Evolutionary conservation across 1,140 invertebrate species (phyloP), one percentile per base, ranked within the genome.

Genomic region (Geopemphigus sp.): DNA sequence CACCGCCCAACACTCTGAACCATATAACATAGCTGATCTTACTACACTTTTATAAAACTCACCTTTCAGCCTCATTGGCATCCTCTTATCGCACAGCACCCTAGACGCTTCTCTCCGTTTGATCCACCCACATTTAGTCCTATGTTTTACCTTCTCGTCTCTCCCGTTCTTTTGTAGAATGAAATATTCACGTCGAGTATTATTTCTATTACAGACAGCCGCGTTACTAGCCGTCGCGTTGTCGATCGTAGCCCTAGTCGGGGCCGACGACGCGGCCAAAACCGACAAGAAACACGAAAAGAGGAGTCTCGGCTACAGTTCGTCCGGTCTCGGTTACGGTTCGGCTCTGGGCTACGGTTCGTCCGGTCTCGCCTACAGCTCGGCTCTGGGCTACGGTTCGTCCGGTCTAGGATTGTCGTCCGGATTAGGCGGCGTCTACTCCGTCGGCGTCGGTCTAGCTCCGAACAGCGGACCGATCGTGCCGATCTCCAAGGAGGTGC

Each of bases 401-500:
- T 68, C 64, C 6, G 47, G 39, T 22, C 22, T 45, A 17, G 53
- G 54, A 64, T 45, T 53, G 12, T 29, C 63, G 45, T 19, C 14
- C 29, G 45, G 50, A 8, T 32, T 68, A 11, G 80, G 19, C n/a
- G n/a, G n/a, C n/a, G n/a, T n/a, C 47, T 68, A 50, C n/a, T 19
- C 72, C n/a, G n/a, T n/a, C n/a, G n/a, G n/a, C n/a, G n/a, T n/a
- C 15, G 59, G 63, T 17, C 45, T 45, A 22, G 70, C 47, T 10
- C 70, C 63, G 19, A 76, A 73, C 0, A 24, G 24, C 10, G 81
- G 63, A n/a, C 64, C 63, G 0, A 11, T 63, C 6, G 14, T 73
- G 3, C 81, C 57, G 12, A 24, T 80, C 29, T 73, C 64, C 45
- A 72, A 56, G 26, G 76, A 80, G 56, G 78, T 82, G 54, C 47